Percentiles rank a stretch among this genome's conserved stretches.
phyloP scores from a whole-genome alignment of 2,113 vertebrate genomes.

The Alosa alosa region DNA sequence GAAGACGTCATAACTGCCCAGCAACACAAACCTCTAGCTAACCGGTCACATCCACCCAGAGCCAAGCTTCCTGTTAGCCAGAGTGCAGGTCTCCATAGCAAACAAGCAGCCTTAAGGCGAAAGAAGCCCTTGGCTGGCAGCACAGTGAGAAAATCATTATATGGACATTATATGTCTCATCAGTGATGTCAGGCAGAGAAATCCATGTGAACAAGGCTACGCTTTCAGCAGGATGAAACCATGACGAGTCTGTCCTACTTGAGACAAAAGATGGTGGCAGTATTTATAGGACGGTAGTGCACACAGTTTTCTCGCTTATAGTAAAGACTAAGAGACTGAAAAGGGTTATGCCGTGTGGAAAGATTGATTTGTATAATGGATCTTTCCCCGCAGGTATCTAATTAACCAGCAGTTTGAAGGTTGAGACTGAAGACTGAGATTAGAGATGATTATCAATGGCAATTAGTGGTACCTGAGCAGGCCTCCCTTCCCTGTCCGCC shows the following conservation, averaged over 20 bases:
- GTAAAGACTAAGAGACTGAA: background rate
- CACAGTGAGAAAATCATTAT: constrained; percentile 3
- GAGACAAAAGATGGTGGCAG: background rate
- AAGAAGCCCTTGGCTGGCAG: background rate
- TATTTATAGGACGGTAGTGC: background rate
- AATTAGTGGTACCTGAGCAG: background rate
- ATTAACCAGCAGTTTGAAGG: background rate
- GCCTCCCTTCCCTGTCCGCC: background rate
- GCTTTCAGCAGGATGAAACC: background rate
- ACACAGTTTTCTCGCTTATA: background rate
- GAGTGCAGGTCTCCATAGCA: background rate
- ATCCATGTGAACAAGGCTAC: constrained; percentile 4
- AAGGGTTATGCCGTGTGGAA: background rate
- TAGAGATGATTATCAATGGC: constrained; percentile 1
- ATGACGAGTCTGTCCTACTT: background rate
- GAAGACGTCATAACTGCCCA: background rate
- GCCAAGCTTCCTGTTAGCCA: background rate
- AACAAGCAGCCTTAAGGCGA: background rate
- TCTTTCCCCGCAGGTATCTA: constrained; percentile 5
- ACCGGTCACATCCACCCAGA: background rate
- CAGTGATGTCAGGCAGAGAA: background rate
- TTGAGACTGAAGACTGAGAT: constrained; percentile 1
- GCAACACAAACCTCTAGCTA: background rate
- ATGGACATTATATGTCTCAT: constrained; percentile 9
- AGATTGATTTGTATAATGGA: background rate